Percentiles rank a stretch among this genome's conserved stretches.
Evolutionary conservation across 2,888 invertebrate species (phyloP).

Genomic region (Thumatha senex): DNA sequence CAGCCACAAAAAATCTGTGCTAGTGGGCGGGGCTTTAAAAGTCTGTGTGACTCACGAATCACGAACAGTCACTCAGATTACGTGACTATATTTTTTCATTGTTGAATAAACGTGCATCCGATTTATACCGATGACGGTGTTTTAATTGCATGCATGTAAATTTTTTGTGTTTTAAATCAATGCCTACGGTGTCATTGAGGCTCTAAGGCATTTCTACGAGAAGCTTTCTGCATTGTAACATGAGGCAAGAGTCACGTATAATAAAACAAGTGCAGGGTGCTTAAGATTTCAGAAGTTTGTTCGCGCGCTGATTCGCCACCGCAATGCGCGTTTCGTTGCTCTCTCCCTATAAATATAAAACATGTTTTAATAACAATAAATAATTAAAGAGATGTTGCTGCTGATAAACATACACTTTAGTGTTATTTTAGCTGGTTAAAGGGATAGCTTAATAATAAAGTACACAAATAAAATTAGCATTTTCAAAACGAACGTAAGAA

Average conservation of each 20-base stretch:
- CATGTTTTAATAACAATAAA: slow-evolving; percentile 7
- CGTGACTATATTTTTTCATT: no score
- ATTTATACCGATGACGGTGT: not conserved
- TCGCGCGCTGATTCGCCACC: slow-evolving; percentile 95
- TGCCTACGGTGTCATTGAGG: no score
- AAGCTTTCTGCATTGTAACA: no score
- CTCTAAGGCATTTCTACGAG: no score
- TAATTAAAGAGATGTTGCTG: not conserved
- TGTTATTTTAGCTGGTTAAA: not conserved
- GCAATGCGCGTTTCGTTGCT: slow-evolving; percentile 95
- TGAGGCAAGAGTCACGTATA: not conserved
- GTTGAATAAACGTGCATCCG: no score
- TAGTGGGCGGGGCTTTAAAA: no score
- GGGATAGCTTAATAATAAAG: not conserved
- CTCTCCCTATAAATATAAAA: slow-evolving; percentile 84
- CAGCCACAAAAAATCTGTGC: no score
- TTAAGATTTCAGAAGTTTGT: slow-evolving; percentile 92
- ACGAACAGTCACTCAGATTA: no score
- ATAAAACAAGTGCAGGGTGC: slow-evolving; percentile 16
- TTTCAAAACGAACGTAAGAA: not conserved
- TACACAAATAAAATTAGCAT: not conserved
- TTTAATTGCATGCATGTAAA: not conserved
- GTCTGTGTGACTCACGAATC: no score
- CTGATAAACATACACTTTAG: no score
- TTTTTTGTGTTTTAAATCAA: no score